Conservation (phyloP, 2,888 invertebrate genomes). For the Saturnia pavonia region DNA sequence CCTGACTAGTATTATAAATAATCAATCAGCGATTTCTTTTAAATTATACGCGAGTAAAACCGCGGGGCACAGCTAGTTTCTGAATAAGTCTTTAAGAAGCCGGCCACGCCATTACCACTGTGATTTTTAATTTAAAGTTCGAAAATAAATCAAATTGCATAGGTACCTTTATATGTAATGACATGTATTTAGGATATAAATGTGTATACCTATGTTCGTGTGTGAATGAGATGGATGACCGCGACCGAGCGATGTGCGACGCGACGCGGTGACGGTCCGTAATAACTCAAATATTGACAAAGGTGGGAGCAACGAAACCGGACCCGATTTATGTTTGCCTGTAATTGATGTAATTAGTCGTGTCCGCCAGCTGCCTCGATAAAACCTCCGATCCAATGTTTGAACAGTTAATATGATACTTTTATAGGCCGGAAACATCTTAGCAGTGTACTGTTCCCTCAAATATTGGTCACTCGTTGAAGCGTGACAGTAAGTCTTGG, state of each 20-base stretch:
- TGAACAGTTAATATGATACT: slow-evolving; percentile 78
- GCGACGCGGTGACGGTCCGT: slow-evolving; percentile 18
- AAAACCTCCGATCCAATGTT: slow-evolving; percentile 65
- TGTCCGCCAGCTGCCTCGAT: slow-evolving; percentile 75
- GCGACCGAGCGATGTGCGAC: slow-evolving; percentile 2
- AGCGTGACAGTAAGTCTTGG: slow-evolving; percentile 65
- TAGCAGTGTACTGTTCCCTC: slow-evolving; percentile 70
- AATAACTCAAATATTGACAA: slow-evolving; percentile 72
- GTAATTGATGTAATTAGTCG: slow-evolving; percentile 82
- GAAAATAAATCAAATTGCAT: too few relatives aligned
- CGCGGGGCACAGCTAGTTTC: too few relatives aligned
- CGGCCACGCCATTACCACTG: too few relatives aligned
- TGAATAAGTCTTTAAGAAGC: too few relatives aligned
- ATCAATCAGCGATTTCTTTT: too few relatives aligned
- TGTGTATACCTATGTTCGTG: too few relatives aligned
- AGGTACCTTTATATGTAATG: too few relatives aligned
- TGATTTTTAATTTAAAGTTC: too few relatives aligned
- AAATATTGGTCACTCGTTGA: slow-evolving; percentile 78
- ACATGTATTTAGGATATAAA: too few relatives aligned
- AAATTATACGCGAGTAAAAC: too few relatives aligned
- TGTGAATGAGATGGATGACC: background rate
- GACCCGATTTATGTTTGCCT: slow-evolving; percentile 71
- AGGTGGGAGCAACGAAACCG: slow-evolving; percentile 76
- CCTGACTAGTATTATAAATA: too few relatives aligned
- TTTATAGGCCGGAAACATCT: slow-evolving; percentile 76